A percentile compares a stretch with the other conserved stretches of the same genome.
Conservation (phyloP, 2,113 vertebrate genomes). For the Callipepla californica region DNA sequence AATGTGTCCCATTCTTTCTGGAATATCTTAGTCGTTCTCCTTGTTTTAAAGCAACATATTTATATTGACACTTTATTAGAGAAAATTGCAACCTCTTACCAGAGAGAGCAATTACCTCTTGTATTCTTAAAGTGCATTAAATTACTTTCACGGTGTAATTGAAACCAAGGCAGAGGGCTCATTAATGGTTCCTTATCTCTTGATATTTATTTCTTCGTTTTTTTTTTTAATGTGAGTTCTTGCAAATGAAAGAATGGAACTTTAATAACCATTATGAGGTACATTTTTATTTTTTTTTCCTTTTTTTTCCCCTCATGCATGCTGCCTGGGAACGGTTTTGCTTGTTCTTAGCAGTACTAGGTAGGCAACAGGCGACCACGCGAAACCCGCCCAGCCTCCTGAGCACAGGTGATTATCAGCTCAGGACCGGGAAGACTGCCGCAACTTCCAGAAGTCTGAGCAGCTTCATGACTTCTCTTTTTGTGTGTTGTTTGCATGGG, state of each 20-base stretch:
- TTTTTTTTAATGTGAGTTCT: constrained; percentile 65
- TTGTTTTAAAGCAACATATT: constrained; percentile 43
- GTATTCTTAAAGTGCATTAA: constrained; percentile 58
- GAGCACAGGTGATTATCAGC: constrained; percentile 97
- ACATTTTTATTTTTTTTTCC: constrained; percentile 80
- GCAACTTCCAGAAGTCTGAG: constrained; percentile 17
- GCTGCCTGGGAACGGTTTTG: constrained; percentile 92
- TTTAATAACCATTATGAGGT: constrained; percentile 69
- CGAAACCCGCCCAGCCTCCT: constrained; percentile 93
- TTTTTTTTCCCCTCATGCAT: constrained; percentile 84
- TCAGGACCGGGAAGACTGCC: constrained; percentile 64
- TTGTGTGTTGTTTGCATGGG: background rate
- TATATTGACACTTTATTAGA: constrained; percentile 58
- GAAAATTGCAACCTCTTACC: constrained; percentile 53
- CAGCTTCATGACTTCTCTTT: background rate
- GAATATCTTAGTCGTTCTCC: constrained; percentile 18
- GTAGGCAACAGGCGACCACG: constrained; percentile 95
- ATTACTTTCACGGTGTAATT: constrained; percentile 72
- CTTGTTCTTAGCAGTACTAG: constrained; percentile 96
- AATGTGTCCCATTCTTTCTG: constrained; percentile 51
- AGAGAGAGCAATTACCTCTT: constrained; percentile 36
- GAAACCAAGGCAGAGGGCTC: constrained; percentile 70
- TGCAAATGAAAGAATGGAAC: constrained; percentile 74
- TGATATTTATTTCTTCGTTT: constrained; percentile 41
- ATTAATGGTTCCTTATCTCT: constrained; percentile 72